Conservation (phyloP, 1,140 invertebrate genomes). For the Bombus superbus region DNA sequence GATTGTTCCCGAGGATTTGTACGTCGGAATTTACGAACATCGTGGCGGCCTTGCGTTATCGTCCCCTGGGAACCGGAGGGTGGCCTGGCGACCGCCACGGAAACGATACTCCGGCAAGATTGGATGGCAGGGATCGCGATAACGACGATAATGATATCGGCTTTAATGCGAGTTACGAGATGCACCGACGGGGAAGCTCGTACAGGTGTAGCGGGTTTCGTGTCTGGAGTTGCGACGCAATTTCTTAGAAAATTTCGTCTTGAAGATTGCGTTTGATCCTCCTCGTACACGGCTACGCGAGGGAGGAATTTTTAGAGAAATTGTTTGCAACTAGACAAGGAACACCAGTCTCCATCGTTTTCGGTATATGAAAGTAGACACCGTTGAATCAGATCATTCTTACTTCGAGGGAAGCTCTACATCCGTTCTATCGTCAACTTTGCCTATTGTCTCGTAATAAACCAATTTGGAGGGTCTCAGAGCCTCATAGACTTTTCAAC, state of each 20-base stretch:
- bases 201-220: not conserved
- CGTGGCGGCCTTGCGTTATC: constrained; percentile 20
- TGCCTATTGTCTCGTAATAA: no score
- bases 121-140: constrained; percentile 10
- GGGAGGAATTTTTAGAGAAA: not conserved
- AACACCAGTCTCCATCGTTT: not conserved
- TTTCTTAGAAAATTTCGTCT: not conserved
- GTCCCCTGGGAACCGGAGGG: not conserved
- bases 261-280: not conserved
- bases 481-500: no score
- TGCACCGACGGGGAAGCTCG: not conserved
- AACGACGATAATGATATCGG: constrained; percentile 8
- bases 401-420: no score
- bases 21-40: constrained; percentile 23
- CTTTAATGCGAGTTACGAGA: not conserved
- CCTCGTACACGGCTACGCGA: not conserved
- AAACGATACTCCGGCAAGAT: constrained; percentile 7
- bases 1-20: constrained; percentile 38
- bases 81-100: not conserved
- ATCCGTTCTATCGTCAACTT: no score
- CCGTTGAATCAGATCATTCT: no score
- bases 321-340: not conserved
- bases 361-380: no score
- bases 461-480: no score
- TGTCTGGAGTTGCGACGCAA: not conserved